phyloP scores from a whole-genome alignment of 2,797 vertebrate species.

The Sebastes oblongus region DNA sequence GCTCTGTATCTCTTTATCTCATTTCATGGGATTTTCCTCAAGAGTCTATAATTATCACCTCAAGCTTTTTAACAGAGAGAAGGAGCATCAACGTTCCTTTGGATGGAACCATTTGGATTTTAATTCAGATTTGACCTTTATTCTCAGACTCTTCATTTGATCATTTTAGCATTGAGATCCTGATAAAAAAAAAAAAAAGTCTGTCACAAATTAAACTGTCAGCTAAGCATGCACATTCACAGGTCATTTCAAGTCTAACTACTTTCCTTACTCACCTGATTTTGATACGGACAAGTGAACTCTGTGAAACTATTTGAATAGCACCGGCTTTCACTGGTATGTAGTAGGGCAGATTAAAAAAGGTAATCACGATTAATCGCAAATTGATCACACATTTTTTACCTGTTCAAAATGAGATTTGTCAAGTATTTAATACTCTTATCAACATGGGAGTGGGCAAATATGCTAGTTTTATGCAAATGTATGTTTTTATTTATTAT shows the following conservation, averaged over 20 bases:
- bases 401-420: background rate
- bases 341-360: too few relatives aligned
- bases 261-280: background rate
- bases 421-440: background rate
- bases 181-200: background rate
- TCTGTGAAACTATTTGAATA: background rate
- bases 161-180: background rate
- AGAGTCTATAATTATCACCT: conserved; percentile 16
- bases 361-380: too few relatives aligned
- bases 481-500: too few relatives aligned
- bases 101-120: background rate
- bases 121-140: conserved; percentile 41
- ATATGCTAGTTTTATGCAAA: too few relatives aligned
- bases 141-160: background rate
- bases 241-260: background rate
- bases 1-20: background rate
- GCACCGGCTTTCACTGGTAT: background rate
- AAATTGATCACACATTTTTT: too few relatives aligned
- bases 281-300: background rate
- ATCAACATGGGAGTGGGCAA: too few relatives aligned
- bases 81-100: background rate
- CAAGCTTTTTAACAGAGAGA: background rate
- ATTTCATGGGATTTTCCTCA: conserved; percentile 22
- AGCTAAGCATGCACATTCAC: background rate
- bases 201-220: background rate